phyloP scores from a whole-genome alignment of 2,888 invertebrate species.

The Catocala nupta region DNA sequence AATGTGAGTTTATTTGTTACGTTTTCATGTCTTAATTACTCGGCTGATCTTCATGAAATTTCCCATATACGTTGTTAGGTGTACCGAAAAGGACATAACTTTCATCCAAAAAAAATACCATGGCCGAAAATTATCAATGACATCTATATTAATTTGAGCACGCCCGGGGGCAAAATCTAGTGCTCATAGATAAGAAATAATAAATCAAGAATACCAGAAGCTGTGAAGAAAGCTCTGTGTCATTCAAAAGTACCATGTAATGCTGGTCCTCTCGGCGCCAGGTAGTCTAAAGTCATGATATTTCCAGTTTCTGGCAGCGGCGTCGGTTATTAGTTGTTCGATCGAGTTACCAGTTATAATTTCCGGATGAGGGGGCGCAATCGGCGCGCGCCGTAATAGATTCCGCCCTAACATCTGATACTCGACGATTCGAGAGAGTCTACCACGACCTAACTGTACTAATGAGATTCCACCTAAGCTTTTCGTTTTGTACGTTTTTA shows the following conservation, averaged over 20 bases:
- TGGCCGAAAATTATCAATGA: no score
- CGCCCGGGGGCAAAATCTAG: no score
- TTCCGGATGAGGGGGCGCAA: slow-evolving; percentile 55
- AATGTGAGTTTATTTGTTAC: no score
- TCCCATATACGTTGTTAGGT: no score
- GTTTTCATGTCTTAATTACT: no score
- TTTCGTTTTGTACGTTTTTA: slow-evolving; percentile 1
- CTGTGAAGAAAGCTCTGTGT: neutral
- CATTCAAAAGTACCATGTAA: no score
- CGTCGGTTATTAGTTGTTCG: slow-evolving; percentile 41
- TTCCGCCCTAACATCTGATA: slow-evolving; percentile 57
- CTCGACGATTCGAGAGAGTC: slow-evolving; percentile 34
- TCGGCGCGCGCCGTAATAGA: slow-evolving; percentile 54
- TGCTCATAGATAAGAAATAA: no score
- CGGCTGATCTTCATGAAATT: no score
- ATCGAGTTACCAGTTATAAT: slow-evolving; percentile 60
- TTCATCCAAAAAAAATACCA: no score
- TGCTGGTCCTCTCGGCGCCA: neutral
- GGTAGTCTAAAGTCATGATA: slow-evolving; percentile 24
- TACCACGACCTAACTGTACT: slow-evolving; percentile 20
- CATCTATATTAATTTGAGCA: no score
- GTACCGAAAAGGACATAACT: no score
- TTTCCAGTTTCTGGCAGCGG: slow-evolving; percentile 26
- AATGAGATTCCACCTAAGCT: slow-evolving; percentile 33
- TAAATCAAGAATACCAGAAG: no score